phyloP scores from a whole-genome alignment of 2,797 vertebrate genomes.

The Sebastiscus albofasciatus region DNA sequence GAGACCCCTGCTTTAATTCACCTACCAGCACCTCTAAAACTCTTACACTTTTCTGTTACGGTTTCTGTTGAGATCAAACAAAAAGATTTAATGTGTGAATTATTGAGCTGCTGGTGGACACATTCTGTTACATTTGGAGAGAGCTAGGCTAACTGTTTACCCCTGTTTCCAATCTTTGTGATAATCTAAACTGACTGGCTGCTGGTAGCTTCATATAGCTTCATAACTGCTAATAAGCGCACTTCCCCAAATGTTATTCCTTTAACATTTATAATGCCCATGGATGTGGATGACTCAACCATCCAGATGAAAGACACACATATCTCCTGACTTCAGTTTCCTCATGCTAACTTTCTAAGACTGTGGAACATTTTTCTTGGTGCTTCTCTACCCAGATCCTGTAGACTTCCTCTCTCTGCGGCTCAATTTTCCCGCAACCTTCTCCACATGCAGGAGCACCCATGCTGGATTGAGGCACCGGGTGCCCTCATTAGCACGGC shows the following conservation, averaged over 20 bases:
- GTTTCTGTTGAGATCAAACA: not conserved
- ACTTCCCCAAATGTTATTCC: not conserved
- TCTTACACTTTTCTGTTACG: not conserved
- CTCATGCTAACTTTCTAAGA: not conserved
- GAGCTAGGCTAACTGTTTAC: not conserved
- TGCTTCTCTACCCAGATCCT: not conserved
- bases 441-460: slow-evolving; percentile 24
- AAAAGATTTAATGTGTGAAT: slow-evolving; percentile 16
- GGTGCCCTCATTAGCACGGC: slow-evolving; percentile 67
- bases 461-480: slow-evolving; percentile 47
- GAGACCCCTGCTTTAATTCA: not conserved
- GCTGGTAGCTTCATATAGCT: not conserved
- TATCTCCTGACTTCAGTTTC: not conserved
- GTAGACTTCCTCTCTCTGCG: slow-evolving; percentile 6
- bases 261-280: not conserved
- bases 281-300: not conserved
- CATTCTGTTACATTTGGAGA: not conserved
- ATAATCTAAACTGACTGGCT: not conserved
- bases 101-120: not conserved
- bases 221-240: not conserved
- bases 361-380: slow-evolving; percentile 2
- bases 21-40: not conserved
- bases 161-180: not conserved
- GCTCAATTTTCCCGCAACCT: slow-evolving; percentile 55
- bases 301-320: not conserved